Evolutionary conservation across 2,888 invertebrate genomes (phyloP), one percentile per base, ranked within the genome.

Genomic region (Leucophenga montana): DNA sequence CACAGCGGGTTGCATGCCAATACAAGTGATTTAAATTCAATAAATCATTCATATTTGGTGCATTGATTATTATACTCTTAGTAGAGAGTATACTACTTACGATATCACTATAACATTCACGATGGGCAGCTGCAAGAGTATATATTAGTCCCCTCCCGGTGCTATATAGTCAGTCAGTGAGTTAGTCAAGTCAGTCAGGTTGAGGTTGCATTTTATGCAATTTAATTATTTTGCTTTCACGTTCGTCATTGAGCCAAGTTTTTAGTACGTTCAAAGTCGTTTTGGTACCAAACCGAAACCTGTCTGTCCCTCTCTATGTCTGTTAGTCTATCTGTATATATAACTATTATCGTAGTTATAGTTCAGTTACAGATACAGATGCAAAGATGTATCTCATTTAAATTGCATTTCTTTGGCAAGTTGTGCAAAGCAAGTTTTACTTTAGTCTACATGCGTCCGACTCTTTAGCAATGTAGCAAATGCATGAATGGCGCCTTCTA

Each of bases 21-120:
- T 86, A 85, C 86, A 86, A 86, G 85, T 86, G 86, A 86, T 86
- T 86, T 86, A 86, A 87, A 86, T 85, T 86, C 86, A 87, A 86
- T 86, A 87, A 86, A 86, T 86, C 86, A 86, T 86, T 80, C 77
- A 78, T 77, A 77, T 72, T 72, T 67, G 62, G 53, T 72, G 72
- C 77, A 78, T 79, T 85, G 86, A 81, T 84, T 83, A 78, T 78
- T 39, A 9, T n/a, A n/a, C n/a, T n/a, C n/a, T n/a, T 11, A 61
- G 16, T 44, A 14, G 11, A 8, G 8, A 1, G 39, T 33, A 33
- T 33, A 33, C n/a, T n/a, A n/a, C n/a, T n/a, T n/a, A n/a, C n/a
- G n/a, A n/a, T n/a, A n/a, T n/a, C n/a, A n/a, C n/a, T n/a, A n/a
- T n/a, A n/a, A n/a, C n/a, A n/a, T n/a, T n/a, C n/a, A n/a, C 27